Evolutionary conservation across 2,888 invertebrate genomes (phyloP), one percentile per base, ranked within the genome.

Genomic region (Leptopilina syphax): DNA sequence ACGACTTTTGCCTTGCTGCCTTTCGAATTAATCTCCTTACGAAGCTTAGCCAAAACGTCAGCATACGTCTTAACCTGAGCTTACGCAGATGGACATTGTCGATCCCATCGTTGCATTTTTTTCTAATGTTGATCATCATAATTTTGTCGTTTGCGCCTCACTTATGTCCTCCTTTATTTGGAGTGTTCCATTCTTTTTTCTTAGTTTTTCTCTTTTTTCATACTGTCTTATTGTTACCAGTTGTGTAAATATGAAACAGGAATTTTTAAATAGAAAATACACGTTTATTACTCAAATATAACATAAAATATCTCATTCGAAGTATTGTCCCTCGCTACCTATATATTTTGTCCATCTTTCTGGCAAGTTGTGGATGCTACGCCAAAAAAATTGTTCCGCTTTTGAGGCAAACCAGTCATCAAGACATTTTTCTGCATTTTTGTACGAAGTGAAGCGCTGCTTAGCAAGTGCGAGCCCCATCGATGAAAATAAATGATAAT

Each of bases 401-500:
- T 86, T 83, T 81, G 82, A 82, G 77, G 78, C 80, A 76, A 79
- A 77, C 73, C 73, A 80, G 10, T 73, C 66, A 67, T 80, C 80
- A 60, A 84, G 60, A 68, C 77, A 84, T 76, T 81, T 82, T 81
- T 70, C 65, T 13, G 57, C 50, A 50, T 83, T 76, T 79, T 86
- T 82, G 68, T 79, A 84, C 73, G 80, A 82, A 66, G 9, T 60
- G 80, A 85, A 85, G 77, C 79, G 82, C 77, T 85, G 82, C 41
- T 84, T 79, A 73, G 83, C 76, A 80, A 84, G 81, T 79, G 76
- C 82, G 80, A 83, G 76, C 41, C 60, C 66, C 84, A 86, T 86
- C 60, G 84, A 85, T 60, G 79, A 65, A 60, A 85, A 86, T 76
- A 86, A 76, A 79, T 84, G 78, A 79, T 85, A 86, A 79, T 86